Base-by-base conservation (phyloP, 2,113 vertebrate genomes). In the Mesitornis unicolor region DNA sequence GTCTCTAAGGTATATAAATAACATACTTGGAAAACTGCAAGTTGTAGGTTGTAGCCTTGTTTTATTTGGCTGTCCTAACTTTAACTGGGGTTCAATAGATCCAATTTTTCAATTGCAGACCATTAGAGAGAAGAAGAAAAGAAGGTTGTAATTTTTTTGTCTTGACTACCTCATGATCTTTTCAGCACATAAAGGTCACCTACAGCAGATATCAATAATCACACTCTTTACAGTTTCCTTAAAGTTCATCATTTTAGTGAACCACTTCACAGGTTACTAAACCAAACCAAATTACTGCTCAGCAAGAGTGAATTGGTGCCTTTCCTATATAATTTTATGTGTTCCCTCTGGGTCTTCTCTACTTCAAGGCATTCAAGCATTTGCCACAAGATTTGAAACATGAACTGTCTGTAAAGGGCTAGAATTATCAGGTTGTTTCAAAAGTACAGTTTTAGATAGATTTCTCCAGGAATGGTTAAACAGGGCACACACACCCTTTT, bases 211-310 rank as follows among this genome's bases (percentile, higher is more conserved):
- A 90, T 81, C 79, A 91, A 94, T 97, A 96, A 97, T 97, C 94
- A 97, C 81, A 89, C 47, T 88, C 93, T 96, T 97, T 90, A 82
- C 57, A 70, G 70, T 89, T 94, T 69, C 81, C 84, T 63, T 96
- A 93, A 96, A 96, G 94, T 96, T 97, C 84, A 95, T 96, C 84
- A 94, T 97, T 97, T 97, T 87, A 97, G 82, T 64, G 67, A 96
- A 89, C 84, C 86, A 94, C 85, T 97, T 96, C 90, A 95, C 89
- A 96, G 91, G 88, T 96, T 95, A 94, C 94, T 93, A 96, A 96
- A 96, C 85, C 85, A 93, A 97, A 81, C 83, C 77, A 96, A 97
- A 96, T 95, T 92, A 93, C 95, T 93, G 87, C 96, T 96, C 89
- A 93, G 96, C 38, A 42, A 89, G 93, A 95, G 71, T 85, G 94